Base-by-base conservation (phyloP, 2,113 vertebrate species). In the Hyaena hyaena region DNA sequence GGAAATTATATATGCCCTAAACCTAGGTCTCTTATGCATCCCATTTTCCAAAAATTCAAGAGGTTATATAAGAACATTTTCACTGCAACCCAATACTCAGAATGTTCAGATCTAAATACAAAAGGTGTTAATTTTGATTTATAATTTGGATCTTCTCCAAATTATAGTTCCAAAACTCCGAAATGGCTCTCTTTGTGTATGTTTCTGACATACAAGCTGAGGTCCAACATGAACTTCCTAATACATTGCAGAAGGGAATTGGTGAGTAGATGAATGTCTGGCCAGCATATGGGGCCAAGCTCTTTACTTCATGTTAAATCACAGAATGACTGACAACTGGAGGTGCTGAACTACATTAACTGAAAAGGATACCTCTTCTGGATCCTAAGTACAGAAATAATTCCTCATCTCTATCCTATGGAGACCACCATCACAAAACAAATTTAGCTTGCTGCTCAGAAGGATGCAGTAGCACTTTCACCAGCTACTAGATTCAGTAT, bases 1-100 rank as follows among this genome's bases (percentile, higher is more conserved):
- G n/a, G 48, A 92, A 87, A 43, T 95, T 96, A 87, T n/a, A 82
- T 77, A 63, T 97, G 95, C 48, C 84, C 55, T 66, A 74, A 95
- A 93, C 39, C 9, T 12, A 96, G 31, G 66, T 79, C 12, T 74
- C 23, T 79, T 58, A 69, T 14, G 45, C 23, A 68, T 86, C n/a
- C 23, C 14, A n/a, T 83, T 95, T 74, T 83, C 66, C 31, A 48
- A 50, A 95, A 96, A 55, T 92, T 97, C 87, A 89, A 33, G 26
- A 58, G 65, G 15, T 80, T 90, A 53, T 5, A 21, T 55, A 77
- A 85, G 61, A 86, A 80, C 73, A 93, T 95, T 96, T 82, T 12
- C 12, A 66, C n/a, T 88, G 28, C 15, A 93, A 50, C 19, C 31
- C 43, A 24, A 53, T 92, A 83, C n/a, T 43, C 24, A n/a, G 68